phyloP scores from a whole-genome alignment of 2,113 vertebrate genomes.

The Nesogale talazaci region DNA sequence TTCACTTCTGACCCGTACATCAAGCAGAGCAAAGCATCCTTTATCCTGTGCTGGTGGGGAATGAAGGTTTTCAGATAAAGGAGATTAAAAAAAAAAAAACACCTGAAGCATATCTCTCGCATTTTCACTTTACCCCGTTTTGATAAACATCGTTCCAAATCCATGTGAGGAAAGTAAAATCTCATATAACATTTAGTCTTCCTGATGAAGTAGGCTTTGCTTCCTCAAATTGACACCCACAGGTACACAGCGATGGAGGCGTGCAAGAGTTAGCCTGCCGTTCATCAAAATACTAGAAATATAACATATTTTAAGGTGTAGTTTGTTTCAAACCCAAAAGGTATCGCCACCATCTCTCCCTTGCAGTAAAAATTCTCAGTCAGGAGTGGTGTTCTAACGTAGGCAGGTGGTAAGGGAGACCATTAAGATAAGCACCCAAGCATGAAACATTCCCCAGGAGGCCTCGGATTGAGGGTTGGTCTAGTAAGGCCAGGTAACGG shows the following conservation, averaged over 20 bases:
- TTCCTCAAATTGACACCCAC: background rate
- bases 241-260: background rate
- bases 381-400: too few species aligned
- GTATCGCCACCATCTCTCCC: too few species aligned
- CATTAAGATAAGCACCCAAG: too few species aligned
- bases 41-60: background rate
- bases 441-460: too few species aligned
- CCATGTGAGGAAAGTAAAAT: background rate
- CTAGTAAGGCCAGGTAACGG: too few species aligned
- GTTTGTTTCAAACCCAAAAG: too few species aligned
- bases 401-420: too few species aligned
- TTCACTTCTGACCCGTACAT: background rate
- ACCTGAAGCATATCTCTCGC: background rate
- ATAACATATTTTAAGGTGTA: too few species aligned
- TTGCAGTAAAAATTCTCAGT: too few species aligned
- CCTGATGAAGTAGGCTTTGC: background rate
- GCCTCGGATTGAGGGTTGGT: too few species aligned
- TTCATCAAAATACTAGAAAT: too few species aligned
- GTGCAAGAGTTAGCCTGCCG: too few species aligned
- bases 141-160: slow-evolving; percentile 24
- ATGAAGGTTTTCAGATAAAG: slow-evolving; percentile 24
- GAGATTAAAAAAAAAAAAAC: background rate
- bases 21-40: background rate
- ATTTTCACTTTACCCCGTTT: slow-evolving; percentile 50
- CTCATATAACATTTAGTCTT: background rate